A percentile compares a stretch with the other conserved stretches of the same genome.
phyloP scores from a whole-genome alignment of 2,888 invertebrate genomes.

The Xanthia togata region DNA sequence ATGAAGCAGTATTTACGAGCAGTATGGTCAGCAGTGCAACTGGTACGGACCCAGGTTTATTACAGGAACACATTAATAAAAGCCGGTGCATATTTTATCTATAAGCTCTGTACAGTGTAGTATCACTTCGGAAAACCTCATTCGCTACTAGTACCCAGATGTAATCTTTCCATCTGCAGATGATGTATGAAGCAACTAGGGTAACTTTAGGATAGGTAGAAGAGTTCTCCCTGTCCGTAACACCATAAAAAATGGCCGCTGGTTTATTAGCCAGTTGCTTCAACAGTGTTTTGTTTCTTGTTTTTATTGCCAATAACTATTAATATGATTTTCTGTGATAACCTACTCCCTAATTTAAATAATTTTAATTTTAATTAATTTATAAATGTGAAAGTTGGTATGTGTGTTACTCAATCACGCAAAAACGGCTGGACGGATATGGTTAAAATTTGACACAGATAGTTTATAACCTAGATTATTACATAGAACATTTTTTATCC shows the following conservation, averaged over 20 bases:
- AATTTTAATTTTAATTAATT: too few species aligned
- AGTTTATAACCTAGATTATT: too few species aligned
- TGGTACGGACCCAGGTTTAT: conserved; percentile 69
- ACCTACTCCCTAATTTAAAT: not conserved
- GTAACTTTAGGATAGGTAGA: not conserved
- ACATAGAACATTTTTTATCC: not conserved
- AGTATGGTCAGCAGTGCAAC: conserved; percentile 68
- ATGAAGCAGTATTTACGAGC: conserved; percentile 71
- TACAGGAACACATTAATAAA: conserved; percentile 68
- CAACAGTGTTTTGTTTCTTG: too few species aligned
- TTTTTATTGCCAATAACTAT: too few species aligned
- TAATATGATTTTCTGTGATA: not conserved
- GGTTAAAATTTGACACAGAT: not conserved
- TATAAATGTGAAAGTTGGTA: not conserved
- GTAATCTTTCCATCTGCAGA: not conserved
- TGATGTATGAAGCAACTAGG: not conserved
- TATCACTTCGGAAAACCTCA: conserved; percentile 12
- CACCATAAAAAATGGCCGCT: not conserved
- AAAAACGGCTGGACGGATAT: not conserved
- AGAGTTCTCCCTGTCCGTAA: not conserved
- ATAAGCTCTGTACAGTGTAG: conserved; percentile 25
- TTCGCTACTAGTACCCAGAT: conserved; percentile 8
- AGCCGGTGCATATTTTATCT: conserved; percentile 55
- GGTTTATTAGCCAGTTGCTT: not conserved
- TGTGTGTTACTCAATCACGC: not conserved